phyloP scores from a whole-genome alignment of 2,113 vertebrate genomes.

The Hippocampus barbouri region DNA sequence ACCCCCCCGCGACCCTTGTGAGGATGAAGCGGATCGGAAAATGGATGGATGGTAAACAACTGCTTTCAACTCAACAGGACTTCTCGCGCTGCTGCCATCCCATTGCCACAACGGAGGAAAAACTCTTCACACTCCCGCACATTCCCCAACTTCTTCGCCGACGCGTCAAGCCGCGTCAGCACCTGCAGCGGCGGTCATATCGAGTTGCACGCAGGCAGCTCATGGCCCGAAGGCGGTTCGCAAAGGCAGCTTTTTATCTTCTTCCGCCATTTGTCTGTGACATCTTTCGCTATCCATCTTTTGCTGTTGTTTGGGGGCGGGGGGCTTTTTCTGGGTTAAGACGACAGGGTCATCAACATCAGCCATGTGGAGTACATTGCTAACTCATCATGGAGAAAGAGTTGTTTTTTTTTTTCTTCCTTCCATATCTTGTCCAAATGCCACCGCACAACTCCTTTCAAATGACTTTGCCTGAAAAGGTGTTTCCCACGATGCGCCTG shows the following conservation, averaged over 20 bases:
- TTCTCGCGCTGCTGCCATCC: constrained; percentile 18
- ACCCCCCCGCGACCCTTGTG: too few species aligned
- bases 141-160: constrained; percentile 49
- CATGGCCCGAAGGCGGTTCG: constrained; percentile 18
- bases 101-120: constrained; percentile 22
- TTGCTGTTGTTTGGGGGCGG: neutral
- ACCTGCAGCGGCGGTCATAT: constrained; percentile 59
- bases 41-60: neutral
- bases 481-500: constrained; percentile 80
- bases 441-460: constrained; percentile 63
- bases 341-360: neutral
- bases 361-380: neutral
- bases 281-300: constrained; percentile 13
- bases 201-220: constrained; percentile 45
- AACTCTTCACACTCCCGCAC: constrained; percentile 15
- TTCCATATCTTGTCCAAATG: too few species aligned
- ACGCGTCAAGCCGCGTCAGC: constrained; percentile 52
- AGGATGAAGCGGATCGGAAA: too few species aligned
- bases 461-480: constrained; percentile 74
- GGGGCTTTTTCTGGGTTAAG: neutral
- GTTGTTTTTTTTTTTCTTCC: too few species aligned
- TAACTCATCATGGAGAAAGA: neutral
- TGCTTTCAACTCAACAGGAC: constrained; percentile 25
- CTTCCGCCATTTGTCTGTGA: constrained; percentile 14
- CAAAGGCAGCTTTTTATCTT: constrained; percentile 40